phyloP scores from a whole-genome alignment of 2,888 invertebrate species.

The Cryptocephalus moraei region DNA sequence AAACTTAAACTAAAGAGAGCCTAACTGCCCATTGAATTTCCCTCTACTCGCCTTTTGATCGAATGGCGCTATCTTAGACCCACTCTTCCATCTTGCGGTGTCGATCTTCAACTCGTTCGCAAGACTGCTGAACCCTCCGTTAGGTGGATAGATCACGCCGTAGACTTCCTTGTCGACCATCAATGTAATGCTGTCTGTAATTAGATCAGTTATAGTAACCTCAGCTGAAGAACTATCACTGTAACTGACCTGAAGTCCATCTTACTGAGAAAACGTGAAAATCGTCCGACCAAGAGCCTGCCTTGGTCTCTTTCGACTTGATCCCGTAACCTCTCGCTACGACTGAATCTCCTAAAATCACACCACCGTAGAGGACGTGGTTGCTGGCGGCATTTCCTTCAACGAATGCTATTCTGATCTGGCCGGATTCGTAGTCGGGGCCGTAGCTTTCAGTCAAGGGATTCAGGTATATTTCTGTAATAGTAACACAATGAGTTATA shows the following conservation, averaged over 20 bases:
- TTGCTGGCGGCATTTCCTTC: slow-evolving; percentile 48
- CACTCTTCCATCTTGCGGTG: slow-evolving; percentile 47
- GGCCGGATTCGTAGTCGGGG: slow-evolving; percentile 49
- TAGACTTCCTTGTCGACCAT: slow-evolving; percentile 44
- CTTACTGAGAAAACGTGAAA: slow-evolving; percentile 48
- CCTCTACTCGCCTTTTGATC: slow-evolving; percentile 53
- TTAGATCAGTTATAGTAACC: too few species aligned
- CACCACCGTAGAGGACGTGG: slow-evolving; percentile 26
- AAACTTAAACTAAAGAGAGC: too few species aligned
- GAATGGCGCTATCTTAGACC: slow-evolving; percentile 57
- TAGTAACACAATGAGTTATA: too few species aligned
- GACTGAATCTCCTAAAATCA: slow-evolving; percentile 24
- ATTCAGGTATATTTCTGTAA: slow-evolving; percentile 53
- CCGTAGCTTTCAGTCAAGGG: slow-evolving; percentile 56
- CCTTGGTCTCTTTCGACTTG: slow-evolving; percentile 14
- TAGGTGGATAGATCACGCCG: slow-evolving; percentile 35
- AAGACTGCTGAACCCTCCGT: slow-evolving; percentile 30
- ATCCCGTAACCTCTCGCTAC: slow-evolving; percentile 27
- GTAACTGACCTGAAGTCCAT: slow-evolving; percentile 43
- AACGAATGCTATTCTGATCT: slow-evolving; percentile 61
- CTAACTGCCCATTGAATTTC: too few species aligned
- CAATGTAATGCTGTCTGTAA: slow-evolving; percentile 42
- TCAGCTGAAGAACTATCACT: too few species aligned
- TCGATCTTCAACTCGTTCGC: slow-evolving; percentile 26
- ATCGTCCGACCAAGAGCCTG: slow-evolving; percentile 36